These are phyloP conservation scores for Halocaridina rubra DNA, from an alignment of 2,888 invertebrate genomes.

Conservation along the genomic window DNA sequence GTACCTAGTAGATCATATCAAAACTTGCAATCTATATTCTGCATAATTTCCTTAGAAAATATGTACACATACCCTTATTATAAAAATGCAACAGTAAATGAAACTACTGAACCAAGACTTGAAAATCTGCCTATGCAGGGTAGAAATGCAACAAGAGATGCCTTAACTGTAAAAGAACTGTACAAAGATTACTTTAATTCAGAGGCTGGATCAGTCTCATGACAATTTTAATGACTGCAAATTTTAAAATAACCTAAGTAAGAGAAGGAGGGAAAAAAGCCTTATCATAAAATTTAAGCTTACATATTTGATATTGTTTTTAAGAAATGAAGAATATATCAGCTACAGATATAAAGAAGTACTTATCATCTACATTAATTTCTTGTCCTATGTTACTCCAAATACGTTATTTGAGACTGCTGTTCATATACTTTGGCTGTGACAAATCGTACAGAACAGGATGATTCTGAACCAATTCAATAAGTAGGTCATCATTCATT, in stretches of 20 bases:
- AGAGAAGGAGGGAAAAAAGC: not conserved
- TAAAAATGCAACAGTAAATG: constrained; percentile 9
- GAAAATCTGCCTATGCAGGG: constrained; percentile 28
- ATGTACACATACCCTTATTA: not conserved
- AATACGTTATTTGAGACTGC: no score
- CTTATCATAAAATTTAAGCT: not conserved
- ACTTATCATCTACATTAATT: no score
- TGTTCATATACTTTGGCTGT: no score
- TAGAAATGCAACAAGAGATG: constrained; percentile 26
- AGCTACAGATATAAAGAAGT: no score
- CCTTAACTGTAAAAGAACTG: constrained; percentile 17
- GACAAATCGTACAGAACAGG: not conserved
- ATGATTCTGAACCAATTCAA: not conserved
- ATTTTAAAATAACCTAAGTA: constrained; percentile 17
- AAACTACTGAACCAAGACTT: constrained; percentile 17
- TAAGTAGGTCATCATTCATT: no score
- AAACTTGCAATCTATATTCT: constrained; percentile 24
- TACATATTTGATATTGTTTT: no score
- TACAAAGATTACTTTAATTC: constrained; percentile 34
- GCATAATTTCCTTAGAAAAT: constrained; percentile 22
- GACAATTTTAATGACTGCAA: constrained; percentile 32
- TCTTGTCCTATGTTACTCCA: no score
- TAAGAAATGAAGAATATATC: no score
- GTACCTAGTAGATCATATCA: constrained; percentile 14
- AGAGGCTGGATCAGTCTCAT: constrained; percentile 26